Percentiles rank a stretch among this genome's conserved stretches.
Evolutionary conservation across 2,888 invertebrate species (phyloP).

Genomic region (Autographa gamma): DNA sequence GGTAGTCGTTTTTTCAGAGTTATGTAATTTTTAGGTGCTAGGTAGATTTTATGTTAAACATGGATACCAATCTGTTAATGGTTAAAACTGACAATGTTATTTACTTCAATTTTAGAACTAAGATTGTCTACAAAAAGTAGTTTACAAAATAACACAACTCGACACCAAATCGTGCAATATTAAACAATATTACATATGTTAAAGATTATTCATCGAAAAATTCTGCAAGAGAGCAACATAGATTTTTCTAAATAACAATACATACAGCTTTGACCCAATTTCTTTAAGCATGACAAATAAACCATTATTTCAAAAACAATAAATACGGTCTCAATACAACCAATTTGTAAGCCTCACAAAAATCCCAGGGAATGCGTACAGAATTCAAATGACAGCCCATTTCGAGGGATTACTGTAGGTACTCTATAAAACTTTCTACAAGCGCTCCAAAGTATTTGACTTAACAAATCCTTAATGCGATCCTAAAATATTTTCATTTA

Average conservation of each 20-base stretch:
- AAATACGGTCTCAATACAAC: slow-evolving; percentile 43
- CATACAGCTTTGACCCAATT: slow-evolving; percentile 14
- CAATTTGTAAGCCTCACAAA: slow-evolving; percentile 55
- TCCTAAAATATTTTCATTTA: slow-evolving; percentile 55
- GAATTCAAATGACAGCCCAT: slow-evolving; percentile 56
- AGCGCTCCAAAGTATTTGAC: slow-evolving; percentile 41
- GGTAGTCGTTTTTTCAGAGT: no score
- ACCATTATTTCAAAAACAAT: slow-evolving; percentile 41
- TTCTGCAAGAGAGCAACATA: no score
- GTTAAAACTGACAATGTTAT: no score
- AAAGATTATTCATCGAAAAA: no score
- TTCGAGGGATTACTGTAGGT: slow-evolving; percentile 51
- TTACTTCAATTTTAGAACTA: no score
- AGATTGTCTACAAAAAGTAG: no score
- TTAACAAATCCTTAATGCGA: slow-evolving; percentile 41
- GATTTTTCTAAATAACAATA: background rate
- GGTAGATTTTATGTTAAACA: no score
- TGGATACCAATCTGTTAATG: no score
- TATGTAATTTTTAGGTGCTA: no score
- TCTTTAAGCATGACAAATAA: slow-evolving; percentile 14
- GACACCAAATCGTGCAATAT: no score
- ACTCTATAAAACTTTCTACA: slow-evolving; percentile 55
- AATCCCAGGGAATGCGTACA: slow-evolving; percentile 42
- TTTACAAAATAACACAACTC: no score
- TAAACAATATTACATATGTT: no score